Evolutionary conservation across 1,140 invertebrate genomes (phyloP).

Genomic region (Kradibia gibbosae): DNA sequence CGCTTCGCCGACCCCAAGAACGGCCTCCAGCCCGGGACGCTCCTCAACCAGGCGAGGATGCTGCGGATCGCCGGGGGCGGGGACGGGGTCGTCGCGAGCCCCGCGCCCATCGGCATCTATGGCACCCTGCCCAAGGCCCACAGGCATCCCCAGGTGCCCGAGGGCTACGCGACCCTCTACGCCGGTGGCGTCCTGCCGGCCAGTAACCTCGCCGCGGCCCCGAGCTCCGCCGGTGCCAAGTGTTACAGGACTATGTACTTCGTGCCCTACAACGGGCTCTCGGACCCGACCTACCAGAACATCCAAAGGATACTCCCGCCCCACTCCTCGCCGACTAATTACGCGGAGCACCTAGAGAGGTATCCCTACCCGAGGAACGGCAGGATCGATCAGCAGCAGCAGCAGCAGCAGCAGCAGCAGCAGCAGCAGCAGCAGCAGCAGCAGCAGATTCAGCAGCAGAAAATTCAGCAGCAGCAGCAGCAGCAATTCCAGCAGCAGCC

Average conservation of each 20-base stretch:
- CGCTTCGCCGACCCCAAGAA: constrained; percentile 14
- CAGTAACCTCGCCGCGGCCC: constrained; percentile 45
- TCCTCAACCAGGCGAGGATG: constrained; percentile 52
- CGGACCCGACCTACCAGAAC: constrained; percentile 70
- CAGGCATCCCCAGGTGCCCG: constrained; percentile 55
- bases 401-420: constrained; percentile 51
- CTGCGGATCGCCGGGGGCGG: constrained; percentile 58
- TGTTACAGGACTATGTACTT: constrained; percentile 79
- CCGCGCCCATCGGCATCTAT: constrained; percentile 53
- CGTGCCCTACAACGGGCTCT: constrained; percentile 79
- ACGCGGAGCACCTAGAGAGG: constrained; percentile 67
- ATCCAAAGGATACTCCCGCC: constrained; percentile 67
- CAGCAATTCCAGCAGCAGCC: constrained; percentile 48
- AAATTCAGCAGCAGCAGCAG: constrained; percentile 58
- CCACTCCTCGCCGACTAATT: constrained; percentile 65
- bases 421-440: constrained; percentile 55
- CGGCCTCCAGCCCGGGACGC: constrained; percentile 7
- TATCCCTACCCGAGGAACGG: constrained; percentile 65
- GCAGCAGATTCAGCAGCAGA: constrained; percentile 56
- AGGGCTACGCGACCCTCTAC: constrained; percentile 57
- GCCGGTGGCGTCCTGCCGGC: constrained; percentile 55
- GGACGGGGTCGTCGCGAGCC: constrained; percentile 52
- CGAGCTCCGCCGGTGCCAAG: constrained; percentile 59
- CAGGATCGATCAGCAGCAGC: constrained; percentile 53
- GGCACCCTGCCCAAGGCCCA: constrained; percentile 55